phyloP scores from a whole-genome alignment of 2,113 vertebrate species.

The Rhinoptilus africanus region DNA sequence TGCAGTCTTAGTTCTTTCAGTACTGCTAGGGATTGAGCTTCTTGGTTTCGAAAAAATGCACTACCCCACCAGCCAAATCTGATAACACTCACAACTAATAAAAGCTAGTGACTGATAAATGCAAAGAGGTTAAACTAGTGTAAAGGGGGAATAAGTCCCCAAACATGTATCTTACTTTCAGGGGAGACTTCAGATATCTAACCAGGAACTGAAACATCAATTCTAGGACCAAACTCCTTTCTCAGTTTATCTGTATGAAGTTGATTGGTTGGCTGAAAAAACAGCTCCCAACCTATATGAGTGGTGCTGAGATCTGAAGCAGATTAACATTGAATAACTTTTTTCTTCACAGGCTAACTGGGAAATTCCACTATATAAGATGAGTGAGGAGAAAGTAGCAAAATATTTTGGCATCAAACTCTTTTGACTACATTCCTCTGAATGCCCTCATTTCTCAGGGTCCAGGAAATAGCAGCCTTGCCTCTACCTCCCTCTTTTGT shows the following conservation, averaged over 20 bases:
- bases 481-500: not conserved
- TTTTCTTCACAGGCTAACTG: not conserved
- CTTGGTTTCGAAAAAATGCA: not conserved
- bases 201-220: not conserved
- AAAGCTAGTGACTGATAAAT: not conserved
- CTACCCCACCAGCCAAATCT: not conserved
- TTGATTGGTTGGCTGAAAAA: not conserved
- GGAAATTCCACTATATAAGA: not conserved
- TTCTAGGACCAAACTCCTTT: not conserved
- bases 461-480: not conserved
- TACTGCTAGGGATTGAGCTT: not conserved
- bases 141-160: not conserved
- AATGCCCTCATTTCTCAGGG: not conserved
- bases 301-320: not conserved
- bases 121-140: not conserved
- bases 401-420: not conserved
- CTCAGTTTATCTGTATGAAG: not conserved
- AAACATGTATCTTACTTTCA: not conserved
- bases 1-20: not conserved
- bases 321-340: not conserved
- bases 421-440: not conserved
- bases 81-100: not conserved
- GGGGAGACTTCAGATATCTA: not conserved
- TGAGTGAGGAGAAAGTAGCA: not conserved
- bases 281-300: not conserved